Base-by-base conservation (phyloP, 2,888 invertebrate species). In the Eilema depressum region DNA sequence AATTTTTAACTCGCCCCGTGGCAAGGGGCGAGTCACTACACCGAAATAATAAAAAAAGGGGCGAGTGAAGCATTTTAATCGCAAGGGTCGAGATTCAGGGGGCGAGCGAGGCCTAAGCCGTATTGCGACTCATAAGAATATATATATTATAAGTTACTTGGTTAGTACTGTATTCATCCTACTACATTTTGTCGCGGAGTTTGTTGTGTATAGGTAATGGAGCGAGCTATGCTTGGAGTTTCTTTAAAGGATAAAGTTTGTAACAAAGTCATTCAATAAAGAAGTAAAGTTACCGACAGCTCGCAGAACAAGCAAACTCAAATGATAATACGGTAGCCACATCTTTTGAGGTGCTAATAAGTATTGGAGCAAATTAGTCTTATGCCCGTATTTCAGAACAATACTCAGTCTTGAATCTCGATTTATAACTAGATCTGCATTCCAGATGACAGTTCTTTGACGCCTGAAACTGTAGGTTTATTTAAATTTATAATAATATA, bases 161-260 rank as follows among this genome's bases (percentile, higher is more conserved):
- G 41, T 41, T 20, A 47, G 7, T n/a, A 53, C 53, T n/a, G n/a
- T 53, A n/a, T 53, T 53, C 20, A 20, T 20, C 10, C 20, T 10
- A n/a, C n/a, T 20, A 53, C n/a, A 53, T 53, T 53, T 17, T 53
- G 53, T 53, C 10, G n/a, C n/a, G 8, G n/a, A 53, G 53, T 53
- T n/a, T 53, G 53, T n/a, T n/a, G 53, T 10, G 20, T n/a, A 53
- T 53, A n/a, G n/a, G n/a, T n/a, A 53, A 53, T 53, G 53, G 47
- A 53, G 53, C 53, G 53, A n/a, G 53, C 20, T 53, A 53, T 53
- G 53, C 53, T 53, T 53, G 53, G n/a, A 53, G 53, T 53, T n/a
- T 53, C 53, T 53, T 53, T 53, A 53, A 53, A 53, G 53, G 53
- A 53, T 53, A 53, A 53, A 53, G 53, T 53, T 53, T 8, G 20